phyloP scores from a whole-genome alignment of 2,888 invertebrate species.

The Sphinx pinastri region DNA sequence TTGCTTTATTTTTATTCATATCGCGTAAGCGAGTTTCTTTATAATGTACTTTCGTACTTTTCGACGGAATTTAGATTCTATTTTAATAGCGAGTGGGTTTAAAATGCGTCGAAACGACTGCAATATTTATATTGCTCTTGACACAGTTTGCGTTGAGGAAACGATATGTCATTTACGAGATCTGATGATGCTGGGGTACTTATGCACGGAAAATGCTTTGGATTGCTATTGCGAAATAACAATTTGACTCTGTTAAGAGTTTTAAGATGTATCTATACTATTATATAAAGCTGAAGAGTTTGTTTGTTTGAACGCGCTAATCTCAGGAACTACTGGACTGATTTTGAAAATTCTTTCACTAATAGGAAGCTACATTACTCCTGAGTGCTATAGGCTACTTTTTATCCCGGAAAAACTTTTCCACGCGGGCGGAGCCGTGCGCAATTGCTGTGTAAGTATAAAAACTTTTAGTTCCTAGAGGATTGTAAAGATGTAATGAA shows the following conservation, averaged over 20 bases:
- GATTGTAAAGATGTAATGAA: no score
- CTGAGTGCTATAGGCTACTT: no score
- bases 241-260: neutral
- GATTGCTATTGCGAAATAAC: neutral
- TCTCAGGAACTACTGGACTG: no score
- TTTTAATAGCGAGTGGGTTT: neutral
- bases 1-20: slow-evolving; percentile 53
- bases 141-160: slow-evolving; percentile 70
- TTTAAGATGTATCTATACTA: no score
- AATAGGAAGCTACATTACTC: no score
- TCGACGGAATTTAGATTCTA: slow-evolving; percentile 46
- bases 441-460: no score
- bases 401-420: no score
- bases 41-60: slow-evolving; percentile 33
- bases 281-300: no score
- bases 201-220: slow-evolving; percentile 2
- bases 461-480: no score
- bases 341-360: no score
- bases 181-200: slow-evolving; percentile 47
- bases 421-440: no score
- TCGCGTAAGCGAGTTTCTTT: slow-evolving; percentile 49
- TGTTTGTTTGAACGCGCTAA: no score
- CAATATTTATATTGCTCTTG: slow-evolving; percentile 54
- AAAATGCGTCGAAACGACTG: slow-evolving; percentile 16
- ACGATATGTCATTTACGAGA: slow-evolving; percentile 60